These are phyloP conservation scores for Meloe dianella DNA, from an alignment of 2,888 invertebrate genomes.

Conservation along the genomic window DNA sequence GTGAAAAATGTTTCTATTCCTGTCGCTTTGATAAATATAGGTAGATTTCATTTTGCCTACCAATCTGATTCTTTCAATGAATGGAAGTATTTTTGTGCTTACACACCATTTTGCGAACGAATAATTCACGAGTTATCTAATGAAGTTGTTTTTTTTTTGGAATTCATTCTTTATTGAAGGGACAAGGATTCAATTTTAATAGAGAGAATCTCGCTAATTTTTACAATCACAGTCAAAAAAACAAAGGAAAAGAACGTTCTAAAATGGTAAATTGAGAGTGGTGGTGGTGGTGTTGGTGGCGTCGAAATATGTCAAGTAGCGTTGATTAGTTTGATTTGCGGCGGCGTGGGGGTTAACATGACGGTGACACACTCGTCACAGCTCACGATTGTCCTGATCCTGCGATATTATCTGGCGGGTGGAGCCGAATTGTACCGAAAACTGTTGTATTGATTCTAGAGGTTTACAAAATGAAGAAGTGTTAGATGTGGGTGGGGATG, in stretches of 20 bases:
- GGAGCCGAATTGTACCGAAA: constrained; percentile 49
- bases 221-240: background rate
- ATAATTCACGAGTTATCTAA: too few relatives aligned
- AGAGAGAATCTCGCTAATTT: background rate
- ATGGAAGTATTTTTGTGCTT: too few relatives aligned
- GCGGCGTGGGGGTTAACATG: constrained; percentile 49
- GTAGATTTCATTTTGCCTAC: too few relatives aligned
- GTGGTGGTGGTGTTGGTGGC: too few relatives aligned
- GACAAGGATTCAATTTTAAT: background rate
- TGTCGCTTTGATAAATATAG: too few relatives aligned
- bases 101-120: too few relatives aligned
- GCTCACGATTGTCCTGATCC: constrained; percentile 53
- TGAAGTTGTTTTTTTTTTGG: too few relatives aligned
- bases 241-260: background rate
- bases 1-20: too few relatives aligned
- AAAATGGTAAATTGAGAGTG: constrained; percentile 5
- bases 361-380: constrained; percentile 55
- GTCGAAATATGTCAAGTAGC: constrained; percentile 31
- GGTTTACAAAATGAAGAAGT: constrained; percentile 58
- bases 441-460: constrained; percentile 52
- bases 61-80: too few relatives aligned
- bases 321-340: constrained; percentile 53
- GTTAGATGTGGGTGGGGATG: constrained; percentile 42
- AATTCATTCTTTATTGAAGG: too few relatives aligned
- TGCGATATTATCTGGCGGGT: constrained; percentile 49